Conservation (phyloP, 2,888 invertebrate genomes). For the Calliphora vomitoria region DNA sequence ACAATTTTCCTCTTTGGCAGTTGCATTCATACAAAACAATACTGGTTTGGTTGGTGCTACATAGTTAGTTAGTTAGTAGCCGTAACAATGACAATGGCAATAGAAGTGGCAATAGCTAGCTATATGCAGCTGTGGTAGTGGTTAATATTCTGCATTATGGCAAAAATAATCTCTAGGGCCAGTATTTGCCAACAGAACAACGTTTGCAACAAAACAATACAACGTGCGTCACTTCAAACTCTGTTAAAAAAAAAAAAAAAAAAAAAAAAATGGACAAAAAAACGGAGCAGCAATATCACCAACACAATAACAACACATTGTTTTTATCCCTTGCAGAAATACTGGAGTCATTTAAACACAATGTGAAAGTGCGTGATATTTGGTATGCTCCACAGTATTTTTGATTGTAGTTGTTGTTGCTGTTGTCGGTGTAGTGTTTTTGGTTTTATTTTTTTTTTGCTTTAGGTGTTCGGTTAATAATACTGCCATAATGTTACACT, state of each 20-base stretch:
- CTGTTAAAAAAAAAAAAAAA: neutral
- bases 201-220: conserved; percentile 36
- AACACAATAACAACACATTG: neutral
- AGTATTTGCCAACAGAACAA: conserved; percentile 31
- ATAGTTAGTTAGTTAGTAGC: neutral
- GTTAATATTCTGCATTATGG: conserved; percentile 51
- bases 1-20: conserved; percentile 27
- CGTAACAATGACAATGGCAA: neutral
- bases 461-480: conserved; percentile 34
- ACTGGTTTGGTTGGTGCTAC: neutral
- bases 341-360: neutral
- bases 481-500: conserved; percentile 14
- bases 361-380: conserved; percentile 47
- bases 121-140: neutral
- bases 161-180: conserved; percentile 51
- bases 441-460: neutral
- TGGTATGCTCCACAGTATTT: neutral
- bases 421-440: conserved; percentile 4
- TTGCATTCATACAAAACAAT: neutral
- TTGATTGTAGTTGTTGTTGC: neutral
- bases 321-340: conserved; percentile 8
- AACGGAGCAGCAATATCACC: neutral
- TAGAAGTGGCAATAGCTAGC: neutral
- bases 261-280: neutral
- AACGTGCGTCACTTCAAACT: conserved; percentile 23